Base-by-base conservation (phyloP, 53 echinoderm and acorn worm genomes). In the Patiria pectinifera region DNA sequence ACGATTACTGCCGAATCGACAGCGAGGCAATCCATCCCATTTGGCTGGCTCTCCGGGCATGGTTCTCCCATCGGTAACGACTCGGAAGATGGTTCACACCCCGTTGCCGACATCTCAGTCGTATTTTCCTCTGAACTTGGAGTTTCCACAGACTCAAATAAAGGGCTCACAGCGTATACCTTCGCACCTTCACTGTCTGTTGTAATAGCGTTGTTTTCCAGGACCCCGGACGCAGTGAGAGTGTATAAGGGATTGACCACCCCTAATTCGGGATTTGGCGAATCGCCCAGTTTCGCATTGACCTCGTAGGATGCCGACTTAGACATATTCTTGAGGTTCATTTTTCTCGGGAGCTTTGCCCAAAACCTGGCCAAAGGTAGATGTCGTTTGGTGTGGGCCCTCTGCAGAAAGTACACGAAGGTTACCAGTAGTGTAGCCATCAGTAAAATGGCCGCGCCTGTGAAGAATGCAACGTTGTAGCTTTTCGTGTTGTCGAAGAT, bases 401-500 rank as follows among this genome's bases (percentile, higher is more conserved):
- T 59, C 24, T 59, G 21, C 3, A 82, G 82, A 82, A 15, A 23
- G 45, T 82, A 82, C 82, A 58, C 3, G 6, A 82, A 12, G 10
- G 59, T 44, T 2, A 60, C 82, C 4, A 88, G 88, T 18, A 78
- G 1, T 16, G 78, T 53, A 16, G 88, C 88, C 1, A 88, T 7
- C 6, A 88, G 79, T 4, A 88, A 43, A 59, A 77, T 59, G 45
- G 18, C 46, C 11, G 78, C 88, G 10, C 88, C 88, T 25, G 78
- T 59, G 78, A 59, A 88, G 46, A 88, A 88, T 21, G 79, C 88
- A 2, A 88, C 11, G 8, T 88, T 78, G 77, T 78, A 88, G 61
- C 88, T 88, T 0, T 61, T 16, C 25, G 88, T 88, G 61, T 4
- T 60, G 78, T 88, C 88, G 21, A 78, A 88, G 15, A 88, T 88